Base-by-base conservation (phyloP, 2,113 vertebrate genomes). In the Condylura cristata region DNA sequence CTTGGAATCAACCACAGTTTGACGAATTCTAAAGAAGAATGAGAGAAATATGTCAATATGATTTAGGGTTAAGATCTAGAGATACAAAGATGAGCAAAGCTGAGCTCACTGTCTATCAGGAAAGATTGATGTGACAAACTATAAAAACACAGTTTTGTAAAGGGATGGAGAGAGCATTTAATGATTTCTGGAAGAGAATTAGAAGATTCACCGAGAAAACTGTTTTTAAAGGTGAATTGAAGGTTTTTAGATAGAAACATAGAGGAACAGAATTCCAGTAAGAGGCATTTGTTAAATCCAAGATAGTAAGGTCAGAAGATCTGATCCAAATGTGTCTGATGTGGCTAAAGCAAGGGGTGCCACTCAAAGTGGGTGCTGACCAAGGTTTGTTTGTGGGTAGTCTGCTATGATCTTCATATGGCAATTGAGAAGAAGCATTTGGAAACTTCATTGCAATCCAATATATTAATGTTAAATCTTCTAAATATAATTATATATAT, bases 181-280 rank as follows among this genome's bases (percentile, higher is more conserved):
- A 72, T 87, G 83, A 34, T 56, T 86, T 87, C 37, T 74, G 75
- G 44, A 90, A 89, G 26, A 51, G 2, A 83, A 65, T 74, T 86
- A 24, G 41, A 72, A 39, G 28, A 44, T 44, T 78, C 39, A 34
- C 24, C 46, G 24, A 80, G 41, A n/a, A 28, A 61, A 41, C 34
- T 86, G 2, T 85, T 76, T 84, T 89, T 48, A 74, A 83, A 90
- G 48, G 22, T 56, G 8, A 78, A 56, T 26, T 58, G 6, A 34
- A 85, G 26, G 14, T 32, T 82, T 78, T 91, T 63, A 37, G 44
- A 18, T 68, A 71, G 60, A 66, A 91, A 74, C 16, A 66, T 56
- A 26, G 37, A 82, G 34, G 8, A 63, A 24, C 44, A 61, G 46
- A 87, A 75, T 68, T 84, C 61, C 28, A 89, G 44, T 37, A 10